phyloP scores from a whole-genome alignment of 2,797 vertebrate species.

The Hydrocynus forskahlii region DNA sequence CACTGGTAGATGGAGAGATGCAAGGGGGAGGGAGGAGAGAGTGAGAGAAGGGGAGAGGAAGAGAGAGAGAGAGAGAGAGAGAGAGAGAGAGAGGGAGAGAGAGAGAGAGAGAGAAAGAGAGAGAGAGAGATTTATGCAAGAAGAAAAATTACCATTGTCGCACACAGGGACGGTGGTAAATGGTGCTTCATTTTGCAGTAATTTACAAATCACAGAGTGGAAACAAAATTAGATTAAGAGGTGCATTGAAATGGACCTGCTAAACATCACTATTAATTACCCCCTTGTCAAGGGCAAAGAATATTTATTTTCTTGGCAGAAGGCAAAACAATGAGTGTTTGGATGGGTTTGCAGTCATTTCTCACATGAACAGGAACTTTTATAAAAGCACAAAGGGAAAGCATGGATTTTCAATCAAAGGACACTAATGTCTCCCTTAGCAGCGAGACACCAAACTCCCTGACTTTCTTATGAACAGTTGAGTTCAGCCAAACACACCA shows the following conservation, averaged over 20 bases:
- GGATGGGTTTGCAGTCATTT: slow-evolving; percentile 73
- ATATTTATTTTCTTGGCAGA: slow-evolving; percentile 77
- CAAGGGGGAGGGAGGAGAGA: slow-evolving; percentile 64
- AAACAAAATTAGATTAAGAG: slow-evolving; percentile 88
- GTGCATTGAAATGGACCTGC: slow-evolving; percentile 80
- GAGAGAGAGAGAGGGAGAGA: slow-evolving; percentile 58
- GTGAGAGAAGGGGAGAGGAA: slow-evolving; percentile 41
- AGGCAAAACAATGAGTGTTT: slow-evolving; percentile 74
- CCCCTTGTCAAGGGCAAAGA: slow-evolving; percentile 75
- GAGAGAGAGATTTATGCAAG: slow-evolving; percentile 65
- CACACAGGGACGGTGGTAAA: slow-evolving; percentile 80
- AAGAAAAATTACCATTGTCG: slow-evolving; percentile 82
- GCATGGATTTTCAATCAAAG: slow-evolving; percentile 74
- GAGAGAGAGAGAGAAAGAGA: slow-evolving; percentile 44
- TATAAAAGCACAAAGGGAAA: slow-evolving; percentile 64
- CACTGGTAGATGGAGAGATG: slow-evolving; percentile 54
- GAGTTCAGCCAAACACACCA: slow-evolving; percentile 58
- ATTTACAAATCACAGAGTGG: slow-evolving; percentile 84
- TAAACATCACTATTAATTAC: slow-evolving; percentile 86
- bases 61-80: slow-evolving; percentile 63
- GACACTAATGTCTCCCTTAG: slow-evolving; percentile 77
- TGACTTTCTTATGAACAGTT: slow-evolving; percentile 70
- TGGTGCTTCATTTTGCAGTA: slow-evolving; percentile 80
- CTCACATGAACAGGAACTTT: slow-evolving; percentile 65
- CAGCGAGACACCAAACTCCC: slow-evolving; percentile 70